Evolutionary conservation across 1,140 invertebrate genomes (phyloP).

Genomic region (Dryas iulia): DNA sequence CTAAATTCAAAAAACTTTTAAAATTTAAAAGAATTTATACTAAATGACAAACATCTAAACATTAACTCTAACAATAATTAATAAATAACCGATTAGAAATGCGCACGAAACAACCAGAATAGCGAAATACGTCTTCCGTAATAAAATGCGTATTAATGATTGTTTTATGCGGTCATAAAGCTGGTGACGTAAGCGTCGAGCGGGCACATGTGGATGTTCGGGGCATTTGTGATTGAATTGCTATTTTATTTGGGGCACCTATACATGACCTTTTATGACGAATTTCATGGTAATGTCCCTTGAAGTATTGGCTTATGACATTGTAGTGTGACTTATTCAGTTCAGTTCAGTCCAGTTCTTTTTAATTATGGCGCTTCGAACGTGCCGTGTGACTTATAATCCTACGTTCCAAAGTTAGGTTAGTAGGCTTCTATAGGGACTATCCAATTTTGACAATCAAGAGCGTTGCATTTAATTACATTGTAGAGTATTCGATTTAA

Average conservation of each 20-base stretch:
- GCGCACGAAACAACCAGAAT: conserved; percentile 30
- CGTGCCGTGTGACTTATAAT: too few relatives aligned
- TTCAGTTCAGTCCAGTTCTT: too few relatives aligned
- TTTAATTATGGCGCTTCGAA: too few relatives aligned
- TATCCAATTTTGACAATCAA: too few relatives aligned
- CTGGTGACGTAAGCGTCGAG: conserved; percentile 11
- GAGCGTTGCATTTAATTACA: too few relatives aligned
- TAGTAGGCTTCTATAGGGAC: too few relatives aligned
- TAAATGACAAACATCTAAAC: too few relatives aligned
- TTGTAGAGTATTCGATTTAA: too few relatives aligned
- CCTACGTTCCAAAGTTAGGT: too few relatives aligned
- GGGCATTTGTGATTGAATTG: conserved; percentile 12
- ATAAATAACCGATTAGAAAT: not conserved
- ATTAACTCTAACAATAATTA: not conserved
- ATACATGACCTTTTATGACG: not conserved
- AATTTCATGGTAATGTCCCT: not conserved
- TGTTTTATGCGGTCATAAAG: conserved; percentile 46
- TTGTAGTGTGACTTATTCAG: too few relatives aligned
- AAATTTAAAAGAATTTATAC: too few relatives aligned
- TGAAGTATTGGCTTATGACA: not conserved
- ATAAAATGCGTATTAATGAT: conserved; percentile 56
- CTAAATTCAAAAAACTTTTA: too few relatives aligned
- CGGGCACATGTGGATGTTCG: conserved; percentile 18
- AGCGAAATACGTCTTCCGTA: conserved; percentile 28
- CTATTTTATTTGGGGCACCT: conserved; percentile 6